A percentile compares a stretch with the other conserved stretches of the same genome.
Evolutionary conservation across 2,797 vertebrate genomes (phyloP).

Genomic region (Acanthornis magna): DNA sequence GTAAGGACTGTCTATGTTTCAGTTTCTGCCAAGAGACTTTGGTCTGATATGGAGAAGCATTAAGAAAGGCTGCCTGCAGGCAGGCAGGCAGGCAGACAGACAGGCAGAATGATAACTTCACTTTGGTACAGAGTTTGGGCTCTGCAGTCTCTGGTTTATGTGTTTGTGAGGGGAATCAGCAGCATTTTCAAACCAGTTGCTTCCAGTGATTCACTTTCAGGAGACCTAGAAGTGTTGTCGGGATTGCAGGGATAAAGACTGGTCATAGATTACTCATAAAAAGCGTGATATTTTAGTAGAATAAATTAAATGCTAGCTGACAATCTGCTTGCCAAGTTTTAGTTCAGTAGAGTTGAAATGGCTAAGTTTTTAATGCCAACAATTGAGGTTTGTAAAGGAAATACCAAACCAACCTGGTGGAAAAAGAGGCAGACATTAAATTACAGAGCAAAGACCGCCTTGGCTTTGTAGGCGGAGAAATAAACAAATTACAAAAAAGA

Average conservation of each 20-base stretch:
- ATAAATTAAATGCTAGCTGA: constrained; percentile 34
- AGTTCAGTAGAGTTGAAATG: constrained; percentile 5
- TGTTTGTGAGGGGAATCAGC: neutral
- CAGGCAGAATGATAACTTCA: neutral
- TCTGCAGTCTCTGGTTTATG: neutral
- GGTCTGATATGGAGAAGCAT: neutral
- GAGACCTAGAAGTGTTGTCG: neutral
- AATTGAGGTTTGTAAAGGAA: constrained; percentile 55
- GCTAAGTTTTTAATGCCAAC: constrained; percentile 36
- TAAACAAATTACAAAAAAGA: neutral
- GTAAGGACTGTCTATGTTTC: neutral
- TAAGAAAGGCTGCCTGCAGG: neutral
- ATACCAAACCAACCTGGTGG: constrained; percentile 15
- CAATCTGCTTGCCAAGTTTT: constrained; percentile 36
- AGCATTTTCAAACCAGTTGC: neutral
- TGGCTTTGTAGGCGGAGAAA: neutral
- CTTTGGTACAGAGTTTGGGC: neutral
- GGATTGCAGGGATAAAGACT: neutral
- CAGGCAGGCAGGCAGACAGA: neutral
- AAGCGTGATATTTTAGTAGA: constrained; percentile 38
- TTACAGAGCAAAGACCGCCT: constrained; percentile 20
- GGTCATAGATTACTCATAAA: constrained; percentile 27
- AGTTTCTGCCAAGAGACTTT: neutral
- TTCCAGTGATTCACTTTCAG: constrained; percentile 35
- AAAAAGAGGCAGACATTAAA: constrained; percentile 27